phyloP scores from a whole-genome alignment of 2,113 vertebrate genomes.

The Psephotus haematonotus region DNA sequence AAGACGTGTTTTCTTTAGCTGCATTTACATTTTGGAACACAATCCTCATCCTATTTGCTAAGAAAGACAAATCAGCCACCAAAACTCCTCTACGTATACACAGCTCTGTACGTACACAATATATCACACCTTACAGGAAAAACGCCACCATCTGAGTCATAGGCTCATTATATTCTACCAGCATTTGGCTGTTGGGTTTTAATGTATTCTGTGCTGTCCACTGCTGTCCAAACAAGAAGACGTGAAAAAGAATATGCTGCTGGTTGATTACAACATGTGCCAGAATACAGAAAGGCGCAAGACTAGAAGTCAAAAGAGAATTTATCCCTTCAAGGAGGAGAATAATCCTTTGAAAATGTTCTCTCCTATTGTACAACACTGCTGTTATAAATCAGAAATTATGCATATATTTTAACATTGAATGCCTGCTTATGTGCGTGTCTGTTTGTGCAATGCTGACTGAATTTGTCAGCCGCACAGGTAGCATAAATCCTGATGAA shows the following conservation, averaged over 20 bases:
- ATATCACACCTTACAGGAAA: not conserved
- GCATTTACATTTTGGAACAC: not conserved
- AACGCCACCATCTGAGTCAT: not conserved
- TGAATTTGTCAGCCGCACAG: slow-evolving; percentile 20
- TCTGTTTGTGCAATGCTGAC: not conserved
- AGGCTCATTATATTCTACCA: not conserved
- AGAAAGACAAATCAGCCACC: not conserved
- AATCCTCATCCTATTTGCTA: not conserved
- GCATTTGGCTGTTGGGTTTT: not conserved
- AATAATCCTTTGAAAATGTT: slow-evolving; percentile 20
- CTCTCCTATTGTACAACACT: not conserved
- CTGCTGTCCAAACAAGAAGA: not conserved
- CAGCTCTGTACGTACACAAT: not conserved
- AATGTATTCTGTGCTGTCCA: not conserved
- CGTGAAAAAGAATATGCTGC: not conserved
- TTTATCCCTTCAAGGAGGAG: slow-evolving; percentile 3
- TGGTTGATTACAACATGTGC: not conserved
- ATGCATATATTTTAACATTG: not conserved
- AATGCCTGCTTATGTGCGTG: not conserved
- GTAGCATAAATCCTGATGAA: slow-evolving; percentile 34
- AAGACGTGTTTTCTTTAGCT: slow-evolving; percentile 6
- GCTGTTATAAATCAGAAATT: slow-evolving; percentile 1
- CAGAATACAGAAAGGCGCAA: not conserved
- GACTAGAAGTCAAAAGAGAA: not conserved
- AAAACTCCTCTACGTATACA: not conserved